These are phyloP conservation scores for Gastrophryne carolinensis DNA, from an alignment of 2,797 vertebrate species.

Conservation along the genomic window DNA sequence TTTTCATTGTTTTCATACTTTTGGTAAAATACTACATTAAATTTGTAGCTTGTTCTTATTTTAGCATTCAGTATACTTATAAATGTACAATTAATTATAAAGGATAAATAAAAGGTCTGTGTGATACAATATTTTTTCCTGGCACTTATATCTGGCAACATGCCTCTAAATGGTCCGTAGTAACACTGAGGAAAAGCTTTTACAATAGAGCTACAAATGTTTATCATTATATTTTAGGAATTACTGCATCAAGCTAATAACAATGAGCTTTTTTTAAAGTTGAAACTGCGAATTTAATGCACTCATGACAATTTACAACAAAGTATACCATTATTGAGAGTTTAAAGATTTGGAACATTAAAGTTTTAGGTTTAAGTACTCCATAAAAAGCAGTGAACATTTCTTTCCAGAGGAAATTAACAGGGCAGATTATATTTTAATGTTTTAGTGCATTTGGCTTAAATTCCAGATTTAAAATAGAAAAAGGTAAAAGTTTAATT, in stretches of 20 bases:
- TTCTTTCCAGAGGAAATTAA: not conserved
- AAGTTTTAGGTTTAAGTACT: conserved; percentile 1
- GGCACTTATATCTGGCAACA: conserved; percentile 48
- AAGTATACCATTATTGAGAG: conserved; percentile 6
- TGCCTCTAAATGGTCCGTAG: conserved; percentile 41
- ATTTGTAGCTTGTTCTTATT: conserved; percentile 5
- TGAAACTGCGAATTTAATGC: conserved; percentile 5
- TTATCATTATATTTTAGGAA: conserved; percentile 48
- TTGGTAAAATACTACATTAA: too few relatives aligned
- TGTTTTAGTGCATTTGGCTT: not conserved
- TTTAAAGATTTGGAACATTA: conserved; percentile 26
- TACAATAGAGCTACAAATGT: conserved; percentile 25
- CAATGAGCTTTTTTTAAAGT: conserved; percentile 12
- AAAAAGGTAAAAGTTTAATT: not conserved
- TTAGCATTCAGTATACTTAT: not conserved
- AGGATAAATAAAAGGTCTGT: conserved; percentile 34
- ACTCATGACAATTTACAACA: conserved; percentile 5
- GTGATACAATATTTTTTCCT: conserved; percentile 51
- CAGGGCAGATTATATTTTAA: not conserved
- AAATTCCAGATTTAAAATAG: not conserved
- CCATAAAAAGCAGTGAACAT: not conserved
- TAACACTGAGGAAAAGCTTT: conserved; percentile 52
- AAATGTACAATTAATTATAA: not conserved
- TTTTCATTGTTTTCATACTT: too few relatives aligned
- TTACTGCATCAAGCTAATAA: conserved; percentile 34